phyloP scores from a whole-genome alignment of 2,888 invertebrate species.

The Hedychridium roseum region DNA sequence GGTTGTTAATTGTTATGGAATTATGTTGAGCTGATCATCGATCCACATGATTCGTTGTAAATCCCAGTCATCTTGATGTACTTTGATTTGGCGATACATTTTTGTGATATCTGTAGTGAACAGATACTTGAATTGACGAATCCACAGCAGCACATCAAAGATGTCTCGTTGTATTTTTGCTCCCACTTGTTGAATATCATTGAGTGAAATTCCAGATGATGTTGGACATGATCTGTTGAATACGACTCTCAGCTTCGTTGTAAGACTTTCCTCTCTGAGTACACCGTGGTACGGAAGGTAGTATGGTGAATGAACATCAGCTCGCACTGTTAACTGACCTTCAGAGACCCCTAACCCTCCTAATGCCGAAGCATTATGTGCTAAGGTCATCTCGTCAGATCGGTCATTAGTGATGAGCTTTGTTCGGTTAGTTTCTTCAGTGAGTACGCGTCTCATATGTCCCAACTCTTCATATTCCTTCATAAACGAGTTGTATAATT shows the following conservation, averaged over 20 bases:
- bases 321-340: not conserved
- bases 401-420: not conserved
- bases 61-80: slow-evolving; percentile 2
- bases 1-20: not conserved
- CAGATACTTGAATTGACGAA: not conserved
- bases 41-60: slow-evolving; percentile 4
- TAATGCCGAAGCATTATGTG: not conserved
- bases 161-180: not conserved
- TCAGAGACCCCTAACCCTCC: not conserved
- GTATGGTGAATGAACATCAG: not conserved
- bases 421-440: not conserved
- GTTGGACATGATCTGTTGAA: slow-evolving; percentile 3
- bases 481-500: not conserved
- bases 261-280: not conserved
- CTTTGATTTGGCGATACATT: slow-evolving; percentile 5
- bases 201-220: not conserved
- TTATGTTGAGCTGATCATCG: not conserved
- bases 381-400: not conserved
- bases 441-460: not conserved
- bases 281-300: slow-evolving; percentile 8
- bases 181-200: slow-evolving; percentile 1
- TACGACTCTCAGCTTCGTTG: slow-evolving; percentile 1
- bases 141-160: not conserved
- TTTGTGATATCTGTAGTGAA: slow-evolving; percentile 3
- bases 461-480: not conserved